These are phyloP conservation scores for Geopemphigus sp. DNA, from an alignment of 1,140 invertebrate species.

Conservation along the genomic window DNA sequence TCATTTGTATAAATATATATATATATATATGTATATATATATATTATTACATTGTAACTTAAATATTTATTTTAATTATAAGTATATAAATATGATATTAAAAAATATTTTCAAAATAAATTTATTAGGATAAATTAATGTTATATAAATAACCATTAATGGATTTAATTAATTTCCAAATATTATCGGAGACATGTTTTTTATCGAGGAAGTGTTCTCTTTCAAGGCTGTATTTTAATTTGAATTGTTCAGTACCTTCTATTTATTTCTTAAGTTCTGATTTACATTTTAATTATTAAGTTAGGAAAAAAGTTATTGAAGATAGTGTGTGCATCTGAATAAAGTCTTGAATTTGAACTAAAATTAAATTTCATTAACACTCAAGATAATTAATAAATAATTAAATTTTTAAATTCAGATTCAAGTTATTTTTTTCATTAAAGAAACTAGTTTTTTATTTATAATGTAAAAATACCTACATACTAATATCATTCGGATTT, in stretches of 20 bases:
- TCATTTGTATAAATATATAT: neutral
- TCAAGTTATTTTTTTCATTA: neutral
- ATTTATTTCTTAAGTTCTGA: neutral
- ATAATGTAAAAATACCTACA: conserved; percentile 5
- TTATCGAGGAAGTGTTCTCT: conserved; percentile 30
- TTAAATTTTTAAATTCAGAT: neutral
- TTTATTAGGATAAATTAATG: neutral
- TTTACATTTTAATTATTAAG: neutral
- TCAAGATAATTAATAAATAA: neutral
- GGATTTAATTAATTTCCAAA: neutral
- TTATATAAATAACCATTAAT: neutral
- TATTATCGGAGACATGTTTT: neutral
- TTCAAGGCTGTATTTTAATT: conserved; percentile 15
- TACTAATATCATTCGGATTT: conserved; percentile 48
- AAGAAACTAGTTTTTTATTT: neutral
- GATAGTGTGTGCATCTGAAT: neutral
- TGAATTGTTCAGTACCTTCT: neutral
- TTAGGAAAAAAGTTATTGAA: neutral
- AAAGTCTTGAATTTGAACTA: neutral
- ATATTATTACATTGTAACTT: neutral
- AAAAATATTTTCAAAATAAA: neutral
- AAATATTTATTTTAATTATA: neutral
- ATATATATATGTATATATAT: too few relatives aligned
- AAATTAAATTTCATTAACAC: neutral
- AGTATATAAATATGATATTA: neutral